Evolutionary conservation across 2,888 invertebrate genomes (phyloP).

Genomic region (Brachypterus glaber): DNA sequence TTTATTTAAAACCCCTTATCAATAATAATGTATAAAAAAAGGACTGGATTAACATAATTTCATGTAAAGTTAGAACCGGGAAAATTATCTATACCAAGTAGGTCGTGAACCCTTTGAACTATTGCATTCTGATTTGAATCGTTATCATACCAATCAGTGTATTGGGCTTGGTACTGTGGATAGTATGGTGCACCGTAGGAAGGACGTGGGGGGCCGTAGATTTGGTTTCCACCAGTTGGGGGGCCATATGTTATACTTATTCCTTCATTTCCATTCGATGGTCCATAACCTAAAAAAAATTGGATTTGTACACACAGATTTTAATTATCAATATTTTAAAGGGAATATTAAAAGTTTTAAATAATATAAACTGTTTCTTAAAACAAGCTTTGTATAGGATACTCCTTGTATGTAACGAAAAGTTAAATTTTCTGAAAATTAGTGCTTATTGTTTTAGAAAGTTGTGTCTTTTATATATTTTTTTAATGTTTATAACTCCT

Average conservation of each 20-base stretch:
- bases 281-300: constrained; percentile 32
- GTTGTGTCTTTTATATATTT: no score
- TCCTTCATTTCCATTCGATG: constrained; percentile 35
- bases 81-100: constrained; percentile 23
- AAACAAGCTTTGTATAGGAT: no score
- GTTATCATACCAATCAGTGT: constrained; percentile 25
- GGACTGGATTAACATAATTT: no score
- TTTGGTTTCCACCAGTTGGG: constrained; percentile 16
- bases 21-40: no score
- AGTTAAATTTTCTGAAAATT: no score
- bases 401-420: no score
- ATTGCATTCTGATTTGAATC: constrained; percentile 24
- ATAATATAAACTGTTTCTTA: no score
- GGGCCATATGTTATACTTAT: constrained; percentile 38
- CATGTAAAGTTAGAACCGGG: no score
- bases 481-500: no score
- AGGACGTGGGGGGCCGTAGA: constrained; percentile 15
- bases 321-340: constrained; percentile 3
- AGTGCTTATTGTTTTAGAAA: no score
- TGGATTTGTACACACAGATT: not conserved
- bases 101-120: constrained; percentile 27
- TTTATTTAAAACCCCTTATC: no score
- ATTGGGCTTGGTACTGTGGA: constrained; percentile 22
- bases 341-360: not conserved
- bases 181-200: constrained; percentile 18